Percentiles rank a stretch among this genome's conserved stretches.
Evolutionary conservation across 2,888 invertebrate genomes (phyloP).

Genomic region (Lepidocyrtoides sp.): DNA sequence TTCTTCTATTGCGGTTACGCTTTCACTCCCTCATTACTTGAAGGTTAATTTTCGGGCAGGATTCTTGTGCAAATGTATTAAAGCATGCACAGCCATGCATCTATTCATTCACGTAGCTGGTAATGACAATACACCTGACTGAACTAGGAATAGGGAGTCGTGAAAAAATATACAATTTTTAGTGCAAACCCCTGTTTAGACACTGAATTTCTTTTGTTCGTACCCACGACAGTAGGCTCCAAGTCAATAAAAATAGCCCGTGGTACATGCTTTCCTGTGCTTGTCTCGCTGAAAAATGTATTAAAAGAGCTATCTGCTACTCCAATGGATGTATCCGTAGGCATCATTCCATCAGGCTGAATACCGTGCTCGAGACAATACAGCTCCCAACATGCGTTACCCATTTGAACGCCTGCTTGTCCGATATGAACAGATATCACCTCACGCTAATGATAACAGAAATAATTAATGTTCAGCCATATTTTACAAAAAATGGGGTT

Average conservation of each 20-base stretch:
- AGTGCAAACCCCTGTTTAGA: conserved; percentile 90
- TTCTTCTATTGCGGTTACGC: not conserved
- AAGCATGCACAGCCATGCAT: not conserved
- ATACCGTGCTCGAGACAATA: too few species aligned
- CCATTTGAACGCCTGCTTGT: conserved; percentile 95
- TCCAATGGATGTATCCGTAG: conserved; percentile 95
- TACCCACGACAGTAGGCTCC: conserved; percentile 90
- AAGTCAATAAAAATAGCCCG: conserved; percentile 89
- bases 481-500: not conserved
- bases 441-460: conserved; percentile 89
- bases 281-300: conserved; percentile 88
- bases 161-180: too few species aligned
- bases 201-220: conserved; percentile 90
- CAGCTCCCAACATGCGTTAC: too few species aligned
- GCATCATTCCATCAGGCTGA: conserved; percentile 94
- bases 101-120: not conserved
- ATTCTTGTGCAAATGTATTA: not conserved
- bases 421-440: conserved; percentile 95
- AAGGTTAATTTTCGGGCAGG: not conserved
- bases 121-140: too few species aligned
- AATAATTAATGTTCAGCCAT: conserved; percentile 5
- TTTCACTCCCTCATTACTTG: not conserved
- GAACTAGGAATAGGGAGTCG: too few species aligned
- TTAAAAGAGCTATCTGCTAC: conserved; percentile 88
- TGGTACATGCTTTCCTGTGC: conserved; percentile 89